Evolutionary conservation across 2,113 vertebrate genomes (phyloP).

Genomic region (Scytalopus superciliaris): DNA sequence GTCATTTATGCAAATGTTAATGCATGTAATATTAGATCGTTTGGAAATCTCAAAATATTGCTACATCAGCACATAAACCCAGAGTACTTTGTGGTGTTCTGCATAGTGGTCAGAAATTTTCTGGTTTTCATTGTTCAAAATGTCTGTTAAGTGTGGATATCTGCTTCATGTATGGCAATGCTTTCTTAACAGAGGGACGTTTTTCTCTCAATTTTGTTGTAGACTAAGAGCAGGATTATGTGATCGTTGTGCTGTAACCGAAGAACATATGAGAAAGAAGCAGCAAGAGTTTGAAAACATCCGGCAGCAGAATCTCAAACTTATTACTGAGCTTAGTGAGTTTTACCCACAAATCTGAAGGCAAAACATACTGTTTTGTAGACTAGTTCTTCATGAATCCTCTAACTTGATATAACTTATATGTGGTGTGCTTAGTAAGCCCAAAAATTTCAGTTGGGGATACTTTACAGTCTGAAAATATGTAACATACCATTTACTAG

Average conservation of each 20-base stretch:
- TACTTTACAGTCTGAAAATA: neutral
- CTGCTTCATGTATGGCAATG: neutral
- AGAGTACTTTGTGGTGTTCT: neutral
- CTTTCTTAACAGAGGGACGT: neutral
- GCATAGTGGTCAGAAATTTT: neutral
- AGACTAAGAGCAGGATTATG: constrained; percentile 87
- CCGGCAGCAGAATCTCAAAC: constrained; percentile 82
- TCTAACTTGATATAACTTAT: neutral
- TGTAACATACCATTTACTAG: neutral
- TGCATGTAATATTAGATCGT: fast-evolving
- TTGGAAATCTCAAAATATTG: neutral
- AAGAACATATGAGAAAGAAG: constrained; percentile 85
- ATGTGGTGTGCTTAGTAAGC: neutral
- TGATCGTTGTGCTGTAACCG: constrained; percentile 84
- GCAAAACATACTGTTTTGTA: neutral
- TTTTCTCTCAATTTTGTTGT: neutral
- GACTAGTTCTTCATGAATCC: neutral
- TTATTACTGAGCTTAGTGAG: constrained; percentile 89
- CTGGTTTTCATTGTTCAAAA: neutral
- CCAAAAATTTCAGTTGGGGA: neutral
- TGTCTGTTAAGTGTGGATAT: neutral
- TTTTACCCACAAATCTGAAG: constrained; percentile 27
- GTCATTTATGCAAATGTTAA: neutral
- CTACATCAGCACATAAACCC: neutral
- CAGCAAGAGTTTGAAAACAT: constrained; percentile 85